Percentiles rank a stretch among this genome's conserved stretches.
These are phyloP conservation scores for Atrichornis clamosus DNA, from an alignment of 2,113 vertebrate species.

Conservation along the genomic window DNA sequence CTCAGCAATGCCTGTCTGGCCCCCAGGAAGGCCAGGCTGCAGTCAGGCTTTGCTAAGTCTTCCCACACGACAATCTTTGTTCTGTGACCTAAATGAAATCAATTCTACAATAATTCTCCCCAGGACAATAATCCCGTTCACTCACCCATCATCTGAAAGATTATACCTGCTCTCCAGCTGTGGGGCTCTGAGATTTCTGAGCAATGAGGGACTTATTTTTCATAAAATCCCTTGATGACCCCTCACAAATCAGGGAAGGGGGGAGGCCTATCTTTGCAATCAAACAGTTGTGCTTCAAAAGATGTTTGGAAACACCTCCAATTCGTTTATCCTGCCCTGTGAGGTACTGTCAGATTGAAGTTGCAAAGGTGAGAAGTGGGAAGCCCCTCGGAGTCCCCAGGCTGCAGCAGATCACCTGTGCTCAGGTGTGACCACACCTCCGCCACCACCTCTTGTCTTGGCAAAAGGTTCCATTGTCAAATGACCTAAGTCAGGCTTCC, in stretches of 20 bases:
- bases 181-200: background rate
- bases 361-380: background rate
- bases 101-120: background rate
- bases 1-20: background rate
- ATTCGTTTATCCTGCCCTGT: background rate
- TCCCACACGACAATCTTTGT: background rate
- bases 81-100: background rate
- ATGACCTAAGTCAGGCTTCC: background rate
- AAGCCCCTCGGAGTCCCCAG: background rate
- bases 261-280: background rate
- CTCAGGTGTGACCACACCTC: fast-evolving
- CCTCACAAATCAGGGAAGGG: background rate
- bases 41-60: background rate
- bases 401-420: background rate
- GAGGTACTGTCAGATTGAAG: background rate
- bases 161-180: background rate
- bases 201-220: background rate
- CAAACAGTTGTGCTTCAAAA: background rate
- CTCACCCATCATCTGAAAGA: background rate
- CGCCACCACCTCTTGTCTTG: background rate
- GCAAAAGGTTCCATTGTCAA: background rate
- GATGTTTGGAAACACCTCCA: background rate
- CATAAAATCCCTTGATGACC: background rate
- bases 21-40: background rate
- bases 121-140: background rate